Base-by-base conservation (phyloP, 2,113 vertebrate genomes). In the Hydrolagus affinis region DNA sequence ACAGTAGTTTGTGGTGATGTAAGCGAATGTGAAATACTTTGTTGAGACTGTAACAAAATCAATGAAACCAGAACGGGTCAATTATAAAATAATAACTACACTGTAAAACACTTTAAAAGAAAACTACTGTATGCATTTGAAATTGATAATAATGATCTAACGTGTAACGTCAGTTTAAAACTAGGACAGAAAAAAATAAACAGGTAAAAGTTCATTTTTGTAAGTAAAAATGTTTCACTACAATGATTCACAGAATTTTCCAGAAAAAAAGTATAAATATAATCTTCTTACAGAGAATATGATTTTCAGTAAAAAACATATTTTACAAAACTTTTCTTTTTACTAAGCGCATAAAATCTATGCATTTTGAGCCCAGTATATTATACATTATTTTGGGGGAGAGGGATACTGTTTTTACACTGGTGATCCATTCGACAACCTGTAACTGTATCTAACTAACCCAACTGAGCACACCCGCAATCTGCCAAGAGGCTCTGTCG, bases 251-350 rank as follows among this genome's bases (percentile, higher is more conserved):
- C 78, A 83, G 78, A 83, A 83, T 28, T 66, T 83, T 83, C 21
- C 60, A 66, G 60, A 66, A 83, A 83, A 94, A 90, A 93, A 92
- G 93, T 94, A 94, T 95, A 95, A 95, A 95, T 94, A 95, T 94
- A 95, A 94, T 93, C 92, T 92, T 88, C 86, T 87, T 93, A 94
- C 78, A 83, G 60, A 93, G 92, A 93, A 94, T 93, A 95, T 92
- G 92, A 91, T 92, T 89, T 94, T 91, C 93, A 92, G 93, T 94
- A 93, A 93, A 93, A 94, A 91, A 93, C 93, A 93, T 93, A 93
- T 92, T 91, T 93, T 96, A 96, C 95, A 96, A 95, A 96, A 95
- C 93, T 94, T 44, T 44, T 80, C 11, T 77, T 60, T 62, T 95
- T 95, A 95, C 95, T 95, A 94, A 94, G 92, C 89, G 92, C 91